A percentile compares a stretch with the other conserved stretches of the same genome.
Conservation (phyloP, 1,140 invertebrate species). For the Drosophila triauraria region DNA sequence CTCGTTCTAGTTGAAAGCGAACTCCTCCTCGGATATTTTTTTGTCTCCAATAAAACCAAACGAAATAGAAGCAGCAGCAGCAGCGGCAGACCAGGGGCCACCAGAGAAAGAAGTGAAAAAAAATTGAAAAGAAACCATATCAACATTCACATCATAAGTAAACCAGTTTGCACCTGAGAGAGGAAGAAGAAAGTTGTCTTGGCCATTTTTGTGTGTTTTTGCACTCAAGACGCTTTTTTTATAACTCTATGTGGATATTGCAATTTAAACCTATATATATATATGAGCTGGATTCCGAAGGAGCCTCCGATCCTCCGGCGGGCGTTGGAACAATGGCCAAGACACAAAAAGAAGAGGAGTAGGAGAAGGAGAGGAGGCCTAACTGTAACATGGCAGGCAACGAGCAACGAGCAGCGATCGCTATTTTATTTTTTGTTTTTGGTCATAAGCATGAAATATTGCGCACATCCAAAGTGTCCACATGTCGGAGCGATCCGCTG, state of each 20-base stretch:
- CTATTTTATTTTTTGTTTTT: conserved; percentile 29
- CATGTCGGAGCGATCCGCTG: conserved; percentile 62
- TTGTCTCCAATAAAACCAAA: conserved; percentile 58
- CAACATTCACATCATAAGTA: conserved; percentile 84
- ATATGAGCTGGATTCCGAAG: conserved; percentile 53
- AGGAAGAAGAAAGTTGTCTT: conserved; percentile 84
- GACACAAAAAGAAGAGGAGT: background rate
- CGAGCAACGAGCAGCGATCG: conserved; percentile 7
- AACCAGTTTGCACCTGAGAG: conserved; percentile 83
- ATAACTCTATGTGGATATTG: conserved; percentile 41
- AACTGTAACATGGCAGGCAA: conserved; percentile 79
- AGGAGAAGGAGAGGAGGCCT: conserved; percentile 52
- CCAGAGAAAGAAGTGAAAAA: conserved; percentile 41
- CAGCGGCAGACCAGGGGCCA: conserved; percentile 26
- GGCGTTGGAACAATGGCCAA: conserved; percentile 57
- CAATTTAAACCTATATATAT: conserved; percentile 50
- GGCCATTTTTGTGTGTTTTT: conserved; percentile 75
- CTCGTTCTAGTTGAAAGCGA: conserved; percentile 82
- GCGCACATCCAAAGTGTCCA: conserved; percentile 72
- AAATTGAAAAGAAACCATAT: conserved; percentile 77
- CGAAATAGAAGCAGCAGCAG: conserved; percentile 73
- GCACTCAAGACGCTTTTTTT: conserved; percentile 59
- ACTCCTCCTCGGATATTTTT: conserved; percentile 34
- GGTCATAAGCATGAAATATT: conserved; percentile 82
- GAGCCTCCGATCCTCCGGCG: conserved; percentile 48